Evolutionary conservation across 2,797 vertebrate genomes (phyloP).

Genomic region (Ctenopoma multispine): DNA sequence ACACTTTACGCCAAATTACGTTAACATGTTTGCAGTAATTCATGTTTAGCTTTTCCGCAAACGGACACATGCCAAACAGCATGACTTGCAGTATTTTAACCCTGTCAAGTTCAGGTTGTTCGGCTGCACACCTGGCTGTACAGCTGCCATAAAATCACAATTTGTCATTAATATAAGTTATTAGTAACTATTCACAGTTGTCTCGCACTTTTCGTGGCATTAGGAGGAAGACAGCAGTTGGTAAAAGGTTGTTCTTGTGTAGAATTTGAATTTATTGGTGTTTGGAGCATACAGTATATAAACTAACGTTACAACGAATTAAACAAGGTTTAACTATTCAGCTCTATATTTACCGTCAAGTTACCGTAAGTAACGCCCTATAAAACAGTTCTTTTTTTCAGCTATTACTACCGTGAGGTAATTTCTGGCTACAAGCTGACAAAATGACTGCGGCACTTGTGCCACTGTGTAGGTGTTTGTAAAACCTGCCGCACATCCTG

Average conservation of each 20-base stretch:
- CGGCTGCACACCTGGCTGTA: fast-evolving
- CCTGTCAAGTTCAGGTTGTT: background rate
- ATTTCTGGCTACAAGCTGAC: background rate
- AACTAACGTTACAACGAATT: background rate
- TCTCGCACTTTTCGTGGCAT: background rate
- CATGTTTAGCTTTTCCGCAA: background rate
- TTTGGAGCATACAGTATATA: background rate
- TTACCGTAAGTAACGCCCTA: background rate
- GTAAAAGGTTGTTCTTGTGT: no score
- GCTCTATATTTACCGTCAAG: background rate
- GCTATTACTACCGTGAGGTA: no score
- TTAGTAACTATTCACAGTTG: background rate
- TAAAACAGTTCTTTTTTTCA: background rate
- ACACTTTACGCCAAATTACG: background rate
- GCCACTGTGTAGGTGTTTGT: slow-evolving; percentile 6
- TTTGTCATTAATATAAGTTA: background rate
- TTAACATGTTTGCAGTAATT: background rate
- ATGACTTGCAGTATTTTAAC: background rate
- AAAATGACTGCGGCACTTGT: slow-evolving; percentile 2
- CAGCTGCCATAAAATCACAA: background rate
- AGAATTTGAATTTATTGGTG: background rate
- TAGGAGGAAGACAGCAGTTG: no score
- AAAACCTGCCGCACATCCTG: background rate
- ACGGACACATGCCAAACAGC: fast-evolving
- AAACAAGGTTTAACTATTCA: background rate